Percentiles rank a stretch among this genome's conserved stretches.
These are phyloP conservation scores for Lithophane leautieri DNA, from an alignment of 2,888 invertebrate species.

Conservation along the genomic window DNA sequence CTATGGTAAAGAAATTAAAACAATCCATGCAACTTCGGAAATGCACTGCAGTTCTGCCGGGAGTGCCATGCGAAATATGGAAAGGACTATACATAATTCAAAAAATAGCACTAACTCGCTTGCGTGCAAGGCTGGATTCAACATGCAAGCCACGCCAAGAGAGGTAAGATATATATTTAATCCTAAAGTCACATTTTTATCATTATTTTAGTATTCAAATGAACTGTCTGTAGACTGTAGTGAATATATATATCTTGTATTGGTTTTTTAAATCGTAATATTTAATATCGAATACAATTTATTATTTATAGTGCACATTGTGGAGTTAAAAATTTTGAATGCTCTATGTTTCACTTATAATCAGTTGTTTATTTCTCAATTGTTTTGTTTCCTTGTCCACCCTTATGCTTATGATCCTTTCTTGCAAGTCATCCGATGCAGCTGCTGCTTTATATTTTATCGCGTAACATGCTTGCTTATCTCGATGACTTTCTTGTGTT, in stretches of 20 bases:
- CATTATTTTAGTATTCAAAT: background rate
- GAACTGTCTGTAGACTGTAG: background rate
- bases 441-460: background rate
- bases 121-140: constrained; percentile 44
- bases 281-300: background rate
- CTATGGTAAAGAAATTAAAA: constrained; percentile 63
- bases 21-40: constrained; percentile 60
- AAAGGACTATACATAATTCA: constrained; percentile 73
- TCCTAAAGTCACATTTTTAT: no score
- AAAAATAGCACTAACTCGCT: constrained; percentile 65
- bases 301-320: background rate
- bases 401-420: background rate
- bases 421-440: background rate
- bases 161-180: constrained; percentile 74
- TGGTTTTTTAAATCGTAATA: background rate
- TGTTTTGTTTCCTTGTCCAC: background rate
- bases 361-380: background rate
- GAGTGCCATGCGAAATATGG: constrained; percentile 72
- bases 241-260: background rate
- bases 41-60: constrained; percentile 68
- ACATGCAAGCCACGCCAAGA: constrained; percentile 69
- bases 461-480: background rate
- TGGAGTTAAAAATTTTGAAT: constrained; percentile 3
- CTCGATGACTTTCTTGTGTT: background rate
- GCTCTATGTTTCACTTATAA: background rate